Evolutionary conservation across 1,140 invertebrate species (phyloP), one percentile per base, ranked within the genome.

Genomic region (Drosophila hydei): DNA sequence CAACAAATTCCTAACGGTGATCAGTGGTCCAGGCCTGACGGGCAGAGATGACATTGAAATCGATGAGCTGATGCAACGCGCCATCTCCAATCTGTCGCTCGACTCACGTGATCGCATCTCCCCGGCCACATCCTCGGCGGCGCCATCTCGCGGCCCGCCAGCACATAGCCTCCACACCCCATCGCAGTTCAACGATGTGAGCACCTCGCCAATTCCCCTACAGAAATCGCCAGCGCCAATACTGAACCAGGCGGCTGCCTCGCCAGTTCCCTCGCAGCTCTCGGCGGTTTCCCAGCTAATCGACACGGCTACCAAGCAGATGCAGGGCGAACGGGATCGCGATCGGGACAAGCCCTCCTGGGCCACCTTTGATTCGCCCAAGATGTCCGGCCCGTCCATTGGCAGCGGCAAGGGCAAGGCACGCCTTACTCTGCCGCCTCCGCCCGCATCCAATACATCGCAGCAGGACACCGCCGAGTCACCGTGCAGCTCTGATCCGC

Each of bases 401-500:
- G 23, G 51, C 6, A 8, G 14, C 9, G 54, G 42, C 36, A 89
- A 79, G 43, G 79, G 78, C 14, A 87, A 85, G 64, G 83, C 78
- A 0, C 55, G 75, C 2, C 36, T 79, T 0, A 89, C 88, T 1
- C 43, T 91, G 5, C 83, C 85, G 1, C 90, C 90, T 12, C 88
- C 80, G 0, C 84, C 90, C 11, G 80, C 79, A 1, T 65, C 92
- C 89, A 90, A 92, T 84, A 67, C 91, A 60, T 52, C 92, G 70
- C 72, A 92, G 91, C 69, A 91, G 70, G 61, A 91, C 89, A 77
- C 90, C 90, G 90, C 92, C 92, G 79, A 94, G 5, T 96, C 95
- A 1, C 95, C 95, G 0, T 96, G 95, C 94, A 96, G 96, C 1
- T 95, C 95, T 0, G 95, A 96, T 90, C 95, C 95, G 1, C 95